These are phyloP conservation scores for Enhydra lutris DNA, from an alignment of 2,113 vertebrate genomes.

Conservation along the genomic window DNA sequence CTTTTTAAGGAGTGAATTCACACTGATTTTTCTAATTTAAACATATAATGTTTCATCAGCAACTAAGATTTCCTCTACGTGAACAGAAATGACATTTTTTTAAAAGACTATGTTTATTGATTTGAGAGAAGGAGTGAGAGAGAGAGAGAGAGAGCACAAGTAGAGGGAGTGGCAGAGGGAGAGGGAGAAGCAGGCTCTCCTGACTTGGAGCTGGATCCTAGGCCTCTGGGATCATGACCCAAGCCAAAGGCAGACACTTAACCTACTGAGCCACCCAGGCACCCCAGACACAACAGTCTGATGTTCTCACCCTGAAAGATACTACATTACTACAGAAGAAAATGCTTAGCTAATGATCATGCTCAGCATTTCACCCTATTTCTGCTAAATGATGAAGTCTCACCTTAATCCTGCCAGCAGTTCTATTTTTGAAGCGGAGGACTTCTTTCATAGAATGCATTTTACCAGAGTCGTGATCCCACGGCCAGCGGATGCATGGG, in stretches of 20 bases:
- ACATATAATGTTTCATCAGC: not conserved
- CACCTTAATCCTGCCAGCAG: not conserved
- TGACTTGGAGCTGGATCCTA: no score
- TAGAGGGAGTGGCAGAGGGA: not conserved
- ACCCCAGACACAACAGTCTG: not conserved
- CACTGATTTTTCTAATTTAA: not conserved
- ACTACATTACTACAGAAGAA: not conserved
- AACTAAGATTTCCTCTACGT: not conserved
- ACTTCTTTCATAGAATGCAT: not conserved
- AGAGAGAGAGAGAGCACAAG: not conserved
- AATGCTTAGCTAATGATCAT: not conserved
- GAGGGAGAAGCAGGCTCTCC: not conserved
- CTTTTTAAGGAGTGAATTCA: not conserved
- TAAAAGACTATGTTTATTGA: not conserved
- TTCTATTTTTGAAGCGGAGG: not conserved
- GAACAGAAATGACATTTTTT: not conserved
- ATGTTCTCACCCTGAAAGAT: not conserved
- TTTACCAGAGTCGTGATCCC: not conserved
- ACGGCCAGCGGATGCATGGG: rapidly evolving
- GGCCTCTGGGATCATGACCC: not conserved
- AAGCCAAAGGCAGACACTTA: no score
- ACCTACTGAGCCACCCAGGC: not conserved
- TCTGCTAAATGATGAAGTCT: not conserved
- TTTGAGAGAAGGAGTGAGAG: not conserved
- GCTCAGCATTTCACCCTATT: not conserved